Evolutionary conservation across 2,113 vertebrate species (phyloP), one percentile per base, ranked within the genome.

Genomic region (Bettongia penicillata): DNA sequence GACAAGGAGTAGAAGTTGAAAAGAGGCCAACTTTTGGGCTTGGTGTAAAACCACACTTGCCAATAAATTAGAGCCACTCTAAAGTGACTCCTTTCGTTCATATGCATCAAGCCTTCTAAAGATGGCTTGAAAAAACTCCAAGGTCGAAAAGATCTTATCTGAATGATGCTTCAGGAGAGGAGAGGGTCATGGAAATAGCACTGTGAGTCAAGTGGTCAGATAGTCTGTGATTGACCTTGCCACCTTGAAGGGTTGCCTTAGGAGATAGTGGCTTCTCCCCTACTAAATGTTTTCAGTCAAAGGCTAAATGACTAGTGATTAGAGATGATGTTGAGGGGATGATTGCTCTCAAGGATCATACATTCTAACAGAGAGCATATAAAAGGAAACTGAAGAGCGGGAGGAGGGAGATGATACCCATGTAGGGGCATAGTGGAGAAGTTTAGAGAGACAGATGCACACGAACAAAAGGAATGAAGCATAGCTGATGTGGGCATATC

Each of bases 151-250:
- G 28, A 16, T 91, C 97, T 93, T 51, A 97, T 28, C 90, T 97
- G 97, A 97, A 98, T 94, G 90, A 61, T 95, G 53, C 97, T 91
- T 55, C 51, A 55, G 93, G 96, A 68, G 93, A 77, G 51, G 77
- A 97, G 22, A 84, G 95, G 96, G 96, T 97, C 96, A 96, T 7
- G 26, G 93, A 95, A 96, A 97, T 91, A 43, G 95, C 95, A 95
- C 0, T 47, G 89, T 51, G 0, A 19, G 93, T 90, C 95, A 97
- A 93, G 91, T 95, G 61, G 91, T 37, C 90, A 93, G 95, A 91
- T 92, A 47, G 89, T 93, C 22, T 92, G 8, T 53, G 91, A 91
- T 52, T 51, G 28, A 26, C 94, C 0, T 96, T 31, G 48, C 48
- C 48, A 48, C 48, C 48, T 48, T 48, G 31, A 31, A 31, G 55